Base-by-base conservation (phyloP, 2,113 vertebrate genomes). In the Gallinago media region DNA sequence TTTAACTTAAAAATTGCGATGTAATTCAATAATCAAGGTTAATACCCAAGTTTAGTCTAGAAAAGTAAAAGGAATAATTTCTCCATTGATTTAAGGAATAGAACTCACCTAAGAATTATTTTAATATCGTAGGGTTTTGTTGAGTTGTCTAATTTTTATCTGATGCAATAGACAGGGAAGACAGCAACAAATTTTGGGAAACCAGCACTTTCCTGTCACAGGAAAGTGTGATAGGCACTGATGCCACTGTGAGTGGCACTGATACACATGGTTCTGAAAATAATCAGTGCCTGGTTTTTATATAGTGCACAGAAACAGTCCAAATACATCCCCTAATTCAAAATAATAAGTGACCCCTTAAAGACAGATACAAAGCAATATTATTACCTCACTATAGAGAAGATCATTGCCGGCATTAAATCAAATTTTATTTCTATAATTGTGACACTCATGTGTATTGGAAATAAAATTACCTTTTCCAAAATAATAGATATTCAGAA, bases 31-130 rank as follows among this genome's bases (percentile, higher is more conserved):
- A 89, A 85, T 67, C 47, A 88, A 90, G 7, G 11, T 47, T 89
- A 94, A 44, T 25, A 12, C 2, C 72, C 27, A 95, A 88, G 73
- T 85, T 91, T 72, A 73, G 88, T 86, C 58, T 84, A 94, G 42
- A 56, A 94, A 72, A 90, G 27, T 68, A 73, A 85, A 42, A 40
- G 83, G 6, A 78, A 63, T 27, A 0, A 21, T 68, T 96, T 97
- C 67, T 62, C 10, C 15, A 25, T 18, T 75, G 31, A 63, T 82
- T 89, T 87, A 38, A 50, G 38, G 11, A 88, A 26, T 26, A 9
- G 32, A 80, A 86, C 54, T 79, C 20, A 50, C 40, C 56, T 89
- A 95, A 91, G 63, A 87, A 77, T 83, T 94, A 44, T 88, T 96
- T 65, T 65, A 44, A 42, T 22, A 31, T 65, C 94, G 91, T 54